Evolutionary conservation across 2,797 vertebrate genomes (phyloP).

Genomic region (Miichthys miiuy): DNA sequence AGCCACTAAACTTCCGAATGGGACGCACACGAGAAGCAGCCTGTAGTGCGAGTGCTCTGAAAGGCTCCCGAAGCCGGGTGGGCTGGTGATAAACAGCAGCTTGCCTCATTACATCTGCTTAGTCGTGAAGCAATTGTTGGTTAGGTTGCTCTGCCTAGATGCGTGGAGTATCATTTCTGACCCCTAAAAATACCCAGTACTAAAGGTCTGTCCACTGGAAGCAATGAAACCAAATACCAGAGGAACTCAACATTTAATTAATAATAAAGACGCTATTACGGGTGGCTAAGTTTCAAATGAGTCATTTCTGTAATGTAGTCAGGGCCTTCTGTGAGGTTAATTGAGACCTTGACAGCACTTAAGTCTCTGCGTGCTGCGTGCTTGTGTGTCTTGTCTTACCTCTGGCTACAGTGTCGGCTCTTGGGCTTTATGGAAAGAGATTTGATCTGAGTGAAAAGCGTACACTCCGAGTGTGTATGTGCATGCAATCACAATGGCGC

Average conservation of each 20-base stretch:
- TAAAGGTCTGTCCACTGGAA: constrained; percentile 11
- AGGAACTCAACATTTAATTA: constrained; percentile 59
- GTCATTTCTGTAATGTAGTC: constrained; percentile 63
- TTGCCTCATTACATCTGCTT: constrained; percentile 30
- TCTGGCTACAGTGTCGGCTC: constrained; percentile 50
- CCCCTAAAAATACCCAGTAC: constrained; percentile 2
- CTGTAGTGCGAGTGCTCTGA: not conserved
- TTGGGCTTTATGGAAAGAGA: constrained; percentile 51
- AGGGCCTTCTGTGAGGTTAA: constrained; percentile 68
- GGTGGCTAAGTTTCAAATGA: constrained; percentile 67
- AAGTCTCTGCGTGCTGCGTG: constrained; percentile 34
- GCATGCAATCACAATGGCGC: constrained; percentile 46
- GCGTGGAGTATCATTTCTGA: constrained; percentile 19
- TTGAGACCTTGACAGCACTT: constrained; percentile 75
- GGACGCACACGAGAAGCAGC: not conserved
- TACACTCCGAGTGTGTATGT: constrained; percentile 26
- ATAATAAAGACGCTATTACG: constrained; percentile 54
- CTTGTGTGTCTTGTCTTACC: constrained; percentile 62
- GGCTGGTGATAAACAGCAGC: constrained; percentile 15
- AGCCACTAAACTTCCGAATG: not conserved
- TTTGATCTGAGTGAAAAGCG: constrained; percentile 62
- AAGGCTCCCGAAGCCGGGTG: not conserved
- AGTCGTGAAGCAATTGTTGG: constrained; percentile 28
- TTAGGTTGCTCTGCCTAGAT: not conserved
- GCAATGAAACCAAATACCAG: constrained; percentile 44